A percentile compares a stretch with the other conserved stretches of the same genome.
phyloP scores from a whole-genome alignment of 2,113 vertebrate genomes.

The Halichoeres trimaculatus region DNA sequence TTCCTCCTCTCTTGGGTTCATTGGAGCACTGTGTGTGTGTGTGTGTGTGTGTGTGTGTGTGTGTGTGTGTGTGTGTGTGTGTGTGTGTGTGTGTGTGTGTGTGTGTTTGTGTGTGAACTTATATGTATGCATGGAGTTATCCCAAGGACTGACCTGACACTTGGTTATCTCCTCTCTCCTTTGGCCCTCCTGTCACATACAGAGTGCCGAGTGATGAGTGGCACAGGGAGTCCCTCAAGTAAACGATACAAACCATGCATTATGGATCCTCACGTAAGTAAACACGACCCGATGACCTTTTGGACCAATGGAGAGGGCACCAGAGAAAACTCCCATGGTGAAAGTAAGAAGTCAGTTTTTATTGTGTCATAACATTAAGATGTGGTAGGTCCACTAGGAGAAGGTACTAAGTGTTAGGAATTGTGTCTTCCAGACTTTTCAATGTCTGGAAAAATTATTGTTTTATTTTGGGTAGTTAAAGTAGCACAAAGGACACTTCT shows the following conservation, averaged over 20 bases:
- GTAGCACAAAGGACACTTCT: neutral
- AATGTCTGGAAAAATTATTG: neutral
- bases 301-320: conserved; percentile 37
- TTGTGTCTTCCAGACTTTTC: neutral
- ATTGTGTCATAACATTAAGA: conserved; percentile 10
- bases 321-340: conserved; percentile 38
- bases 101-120: neutral
- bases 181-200: conserved; percentile 58
- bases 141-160: conserved; percentile 52
- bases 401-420: neutral
- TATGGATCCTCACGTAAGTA: conserved; percentile 74
- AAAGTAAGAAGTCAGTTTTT: conserved; percentile 15
- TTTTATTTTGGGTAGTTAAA: neutral
- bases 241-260: conserved; percentile 73
- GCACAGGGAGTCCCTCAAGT: conserved; percentile 71
- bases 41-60: conserved; percentile 5
- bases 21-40: conserved; percentile 3
- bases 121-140: conserved; percentile 43
- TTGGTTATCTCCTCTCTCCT: conserved; percentile 56
- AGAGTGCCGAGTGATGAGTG: conserved; percentile 40
- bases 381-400: conserved; percentile 5
- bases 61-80: neutral
- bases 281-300: conserved; percentile 75
- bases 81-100: neutral
- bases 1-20: conserved; percentile 22